Conservation (phyloP, 2,888 invertebrate genomes). For the Cylloceria caligata region DNA sequence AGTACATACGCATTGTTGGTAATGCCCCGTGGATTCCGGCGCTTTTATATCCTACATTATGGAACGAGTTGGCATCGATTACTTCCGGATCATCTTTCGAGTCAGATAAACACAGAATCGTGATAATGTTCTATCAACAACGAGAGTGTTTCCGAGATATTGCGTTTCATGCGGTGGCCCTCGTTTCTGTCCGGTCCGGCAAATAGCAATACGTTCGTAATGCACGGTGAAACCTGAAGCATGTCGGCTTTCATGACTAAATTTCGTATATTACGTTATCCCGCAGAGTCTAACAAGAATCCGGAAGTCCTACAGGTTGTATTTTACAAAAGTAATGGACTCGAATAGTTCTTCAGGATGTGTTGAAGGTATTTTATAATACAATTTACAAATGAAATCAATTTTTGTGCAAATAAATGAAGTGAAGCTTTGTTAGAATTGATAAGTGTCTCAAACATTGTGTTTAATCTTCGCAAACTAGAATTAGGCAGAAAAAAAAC, state of each 20-base stretch:
- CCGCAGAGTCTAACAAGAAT: not conserved
- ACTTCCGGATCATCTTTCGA: conserved; percentile 34
- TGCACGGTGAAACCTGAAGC: not conserved
- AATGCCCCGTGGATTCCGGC: conserved; percentile 26
- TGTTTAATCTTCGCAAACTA: not conserved
- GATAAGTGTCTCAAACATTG: not conserved
- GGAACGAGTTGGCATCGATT: conserved; percentile 43
- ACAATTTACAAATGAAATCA: too few species aligned
- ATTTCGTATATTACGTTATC: not conserved
- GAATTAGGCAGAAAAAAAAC: not conserved
- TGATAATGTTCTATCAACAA: conserved; percentile 11
- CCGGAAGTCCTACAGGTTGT: not conserved
- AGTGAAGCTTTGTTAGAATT: too few species aligned
- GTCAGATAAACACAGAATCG: conserved; percentile 19
- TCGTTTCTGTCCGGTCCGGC: not conserved
- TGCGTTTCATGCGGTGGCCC: not conserved
- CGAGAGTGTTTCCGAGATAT: not conserved
- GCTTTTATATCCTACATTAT: conserved; percentile 36
- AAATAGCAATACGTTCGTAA: not conserved
- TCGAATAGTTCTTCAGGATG: too few species aligned
- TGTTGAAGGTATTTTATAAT: too few species aligned
- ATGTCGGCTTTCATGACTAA: not conserved
- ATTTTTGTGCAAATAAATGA: too few species aligned
- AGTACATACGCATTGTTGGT: conserved; percentile 34
- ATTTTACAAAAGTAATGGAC: too few species aligned